A percentile compares a stretch with the other conserved stretches of the same genome.
Evolutionary conservation across 2,888 invertebrate species (phyloP).

Genomic region (Aspidiotus rigidus): DNA sequence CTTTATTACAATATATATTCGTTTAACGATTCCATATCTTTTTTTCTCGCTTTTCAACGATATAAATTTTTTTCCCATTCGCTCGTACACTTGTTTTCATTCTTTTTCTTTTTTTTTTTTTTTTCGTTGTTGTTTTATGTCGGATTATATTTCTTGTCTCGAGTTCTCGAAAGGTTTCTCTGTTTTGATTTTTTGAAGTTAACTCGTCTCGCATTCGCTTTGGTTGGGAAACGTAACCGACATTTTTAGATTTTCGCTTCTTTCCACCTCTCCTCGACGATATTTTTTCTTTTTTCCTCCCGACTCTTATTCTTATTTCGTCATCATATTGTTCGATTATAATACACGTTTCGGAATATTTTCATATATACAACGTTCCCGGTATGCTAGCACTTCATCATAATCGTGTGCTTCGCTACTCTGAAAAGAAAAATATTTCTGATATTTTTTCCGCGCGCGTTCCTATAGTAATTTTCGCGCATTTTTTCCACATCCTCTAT

Average conservation of each 20-base stretch:
- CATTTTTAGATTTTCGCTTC: not conserved
- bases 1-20: constrained; percentile 20
- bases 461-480: too few relatives aligned
- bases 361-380: too few relatives aligned
- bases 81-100: not conserved
- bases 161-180: not conserved
- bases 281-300: not conserved
- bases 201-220: constrained; percentile 3
- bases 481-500: too few relatives aligned
- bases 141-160: constrained; percentile 9
- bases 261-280: not conserved
- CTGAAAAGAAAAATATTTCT: too few relatives aligned
- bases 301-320: not conserved
- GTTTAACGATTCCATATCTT: constrained; percentile 8
- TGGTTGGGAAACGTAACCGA: not conserved
- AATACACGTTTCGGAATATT: too few relatives aligned
- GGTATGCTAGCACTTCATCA: too few relatives aligned
- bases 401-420: too few relatives aligned
- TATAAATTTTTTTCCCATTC: not conserved
- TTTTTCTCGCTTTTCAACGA: constrained; percentile 3
- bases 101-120: not conserved
- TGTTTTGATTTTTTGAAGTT: constrained; percentile 18
- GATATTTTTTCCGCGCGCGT: too few relatives aligned
- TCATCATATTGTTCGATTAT: not conserved
- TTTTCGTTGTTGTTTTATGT: not conserved